A percentile compares a stretch with the other conserved stretches of the same genome.
phyloP scores from a whole-genome alignment of 2,113 vertebrate genomes.

The Calcarius ornatus region DNA sequence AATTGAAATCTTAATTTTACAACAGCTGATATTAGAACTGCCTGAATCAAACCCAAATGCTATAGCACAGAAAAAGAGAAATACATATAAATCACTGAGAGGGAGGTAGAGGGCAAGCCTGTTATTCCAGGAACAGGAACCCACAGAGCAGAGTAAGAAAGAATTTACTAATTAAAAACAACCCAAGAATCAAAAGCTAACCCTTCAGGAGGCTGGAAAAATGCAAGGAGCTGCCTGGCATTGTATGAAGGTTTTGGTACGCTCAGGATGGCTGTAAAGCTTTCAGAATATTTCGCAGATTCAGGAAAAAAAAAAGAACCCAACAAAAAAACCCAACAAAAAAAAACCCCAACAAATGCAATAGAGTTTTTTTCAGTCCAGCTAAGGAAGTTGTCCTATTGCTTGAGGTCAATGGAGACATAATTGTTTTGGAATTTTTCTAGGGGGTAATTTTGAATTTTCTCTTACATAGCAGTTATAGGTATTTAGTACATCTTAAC shows the following conservation, averaged over 20 bases:
- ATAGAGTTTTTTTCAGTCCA: background rate
- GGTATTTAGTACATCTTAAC: background rate
- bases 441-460: background rate
- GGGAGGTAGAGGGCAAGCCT: background rate
- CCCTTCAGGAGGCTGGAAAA: background rate
- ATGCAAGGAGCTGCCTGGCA: background rate
- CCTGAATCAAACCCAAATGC: background rate
- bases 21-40: background rate
- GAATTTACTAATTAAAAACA: background rate
- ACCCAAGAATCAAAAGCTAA: background rate
- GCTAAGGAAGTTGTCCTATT: background rate
- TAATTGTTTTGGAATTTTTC: background rate
- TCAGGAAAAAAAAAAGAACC: background rate
- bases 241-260: background rate
- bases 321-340: background rate
- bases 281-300: background rate
- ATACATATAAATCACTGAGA: background rate
- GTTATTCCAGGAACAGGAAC: background rate
- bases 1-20: background rate
- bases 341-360: background rate
- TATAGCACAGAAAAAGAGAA: background rate
- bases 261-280: background rate
- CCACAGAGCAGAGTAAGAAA: background rate
- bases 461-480: background rate
- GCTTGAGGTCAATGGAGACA: background rate